Percentiles rank a stretch among this genome's conserved stretches.
Evolutionary conservation across 2,888 invertebrate species (phyloP).

Genomic region (Altica lythri): DNA sequence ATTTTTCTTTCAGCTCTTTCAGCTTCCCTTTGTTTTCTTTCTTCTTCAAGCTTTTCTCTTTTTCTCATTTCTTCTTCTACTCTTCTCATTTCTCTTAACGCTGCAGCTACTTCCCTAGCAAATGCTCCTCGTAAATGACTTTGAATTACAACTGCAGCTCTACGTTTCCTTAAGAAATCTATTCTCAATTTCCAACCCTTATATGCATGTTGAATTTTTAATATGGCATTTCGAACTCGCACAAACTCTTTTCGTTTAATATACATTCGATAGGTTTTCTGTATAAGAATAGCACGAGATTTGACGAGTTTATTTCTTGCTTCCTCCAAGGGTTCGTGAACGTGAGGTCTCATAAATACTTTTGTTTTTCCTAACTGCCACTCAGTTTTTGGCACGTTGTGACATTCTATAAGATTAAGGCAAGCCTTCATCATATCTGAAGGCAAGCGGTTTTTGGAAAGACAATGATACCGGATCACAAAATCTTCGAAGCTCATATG

Average conservation of each 20-base stretch:
- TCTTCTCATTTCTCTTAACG: constrained; percentile 82
- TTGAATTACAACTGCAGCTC: constrained; percentile 86
- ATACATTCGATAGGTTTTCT: constrained; percentile 74
- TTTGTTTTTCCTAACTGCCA: constrained; percentile 90
- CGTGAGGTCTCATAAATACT: constrained; percentile 80
- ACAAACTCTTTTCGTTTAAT: constrained; percentile 69
- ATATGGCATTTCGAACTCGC: constrained; percentile 67
- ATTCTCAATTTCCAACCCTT: constrained; percentile 85
- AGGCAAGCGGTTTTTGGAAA: constrained; percentile 61
- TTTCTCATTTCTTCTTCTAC: constrained; percentile 86
- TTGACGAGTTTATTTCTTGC: constrained; percentile 71
- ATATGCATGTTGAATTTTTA: constrained; percentile 82
- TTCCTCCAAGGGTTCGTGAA: constrained; percentile 85
- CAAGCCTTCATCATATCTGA: constrained; percentile 56
- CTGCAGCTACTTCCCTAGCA: constrained; percentile 86
- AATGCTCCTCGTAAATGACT: constrained; percentile 86
- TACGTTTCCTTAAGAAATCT: constrained; percentile 76
- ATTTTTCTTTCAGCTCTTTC: constrained; percentile 65
- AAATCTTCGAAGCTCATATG: constrained; percentile 81
- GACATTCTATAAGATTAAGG: constrained; percentile 63
- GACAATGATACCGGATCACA: constrained; percentile 75
- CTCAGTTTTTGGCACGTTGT: constrained; percentile 72
- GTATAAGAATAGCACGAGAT: constrained; percentile 73
- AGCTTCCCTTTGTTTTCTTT: constrained; percentile 65
- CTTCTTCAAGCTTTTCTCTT: constrained; percentile 74